Conservation (phyloP, 92 coral and sea anemone species). For the Parazoanthus atlanticus region DNA sequence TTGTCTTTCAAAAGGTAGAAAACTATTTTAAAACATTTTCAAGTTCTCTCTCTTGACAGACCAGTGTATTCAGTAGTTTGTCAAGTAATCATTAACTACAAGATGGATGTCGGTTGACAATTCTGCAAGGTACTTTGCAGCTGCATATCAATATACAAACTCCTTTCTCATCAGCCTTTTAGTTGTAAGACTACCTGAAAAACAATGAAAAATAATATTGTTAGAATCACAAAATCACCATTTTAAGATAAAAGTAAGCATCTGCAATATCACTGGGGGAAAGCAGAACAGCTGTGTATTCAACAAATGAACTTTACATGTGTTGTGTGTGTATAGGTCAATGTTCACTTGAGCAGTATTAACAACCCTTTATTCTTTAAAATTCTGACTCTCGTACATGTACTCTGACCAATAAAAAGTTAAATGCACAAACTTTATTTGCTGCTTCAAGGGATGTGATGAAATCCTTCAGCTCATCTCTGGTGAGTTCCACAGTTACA, state of each 20-base stretch:
- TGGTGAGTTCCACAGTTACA: constrained; percentile 84
- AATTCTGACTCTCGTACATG: neutral
- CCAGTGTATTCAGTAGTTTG: no score
- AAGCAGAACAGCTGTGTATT: no score
- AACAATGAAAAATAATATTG: neutral
- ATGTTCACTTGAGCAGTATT: no score
- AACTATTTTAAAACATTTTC: no score
- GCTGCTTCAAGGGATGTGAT: constrained; percentile 95
- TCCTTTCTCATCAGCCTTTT: constrained; percentile 49
- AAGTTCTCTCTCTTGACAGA: no score
- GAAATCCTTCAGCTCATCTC: constrained; percentile 81
- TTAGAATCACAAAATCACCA: neutral
- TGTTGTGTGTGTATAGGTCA: no score
- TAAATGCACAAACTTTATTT: constrained; percentile 70
- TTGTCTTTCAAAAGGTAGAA: no score
- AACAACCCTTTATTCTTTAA: no score
- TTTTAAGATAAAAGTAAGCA: neutral
- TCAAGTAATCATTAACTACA: neutral
- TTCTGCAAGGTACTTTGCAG: neutral
- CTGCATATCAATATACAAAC: neutral
- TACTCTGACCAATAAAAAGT: neutral
- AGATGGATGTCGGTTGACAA: neutral
- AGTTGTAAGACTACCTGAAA: constrained; percentile 80
- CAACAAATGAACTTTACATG: neutral
- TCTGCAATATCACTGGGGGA: no score